These are phyloP conservation scores for Pyrrhosoma nymphula DNA, from an alignment of 2,888 invertebrate species.

Conservation along the genomic window DNA sequence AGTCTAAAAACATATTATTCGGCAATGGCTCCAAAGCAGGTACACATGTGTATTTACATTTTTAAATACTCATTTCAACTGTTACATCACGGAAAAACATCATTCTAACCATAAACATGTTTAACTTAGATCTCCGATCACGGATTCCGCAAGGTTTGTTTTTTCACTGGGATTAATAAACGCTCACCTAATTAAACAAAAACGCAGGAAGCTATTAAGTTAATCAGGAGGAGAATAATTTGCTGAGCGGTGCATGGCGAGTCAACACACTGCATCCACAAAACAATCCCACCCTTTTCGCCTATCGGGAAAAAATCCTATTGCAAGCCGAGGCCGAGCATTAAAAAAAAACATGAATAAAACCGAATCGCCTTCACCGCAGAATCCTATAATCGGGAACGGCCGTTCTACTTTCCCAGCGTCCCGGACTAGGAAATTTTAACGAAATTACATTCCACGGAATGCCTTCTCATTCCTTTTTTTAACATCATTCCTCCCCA, in stretches of 20 bases:
- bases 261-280: background rate
- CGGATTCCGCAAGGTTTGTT: background rate
- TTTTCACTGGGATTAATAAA: background rate
- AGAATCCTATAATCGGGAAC: conserved; percentile 40
- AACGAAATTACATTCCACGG: conserved; percentile 48
- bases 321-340: background rate
- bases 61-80: background rate
- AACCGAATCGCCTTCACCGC: background rate
- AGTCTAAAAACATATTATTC: no score
- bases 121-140: background rate
- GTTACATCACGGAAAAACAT: background rate
- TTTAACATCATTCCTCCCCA: background rate
- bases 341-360: background rate
- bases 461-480: background rate
- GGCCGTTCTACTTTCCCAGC: background rate
- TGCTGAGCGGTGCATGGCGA: background rate
- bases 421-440: conserved; percentile 10
- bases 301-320: background rate
- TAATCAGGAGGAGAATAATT: conserved; percentile 23
- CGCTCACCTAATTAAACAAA: background rate
- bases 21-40: no score
- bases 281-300: background rate
- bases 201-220: conserved; percentile 29
- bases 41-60: no score
- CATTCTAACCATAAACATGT: background rate